phyloP scores from a whole-genome alignment of 2,888 invertebrate species.

The Leucoptera coffeella region DNA sequence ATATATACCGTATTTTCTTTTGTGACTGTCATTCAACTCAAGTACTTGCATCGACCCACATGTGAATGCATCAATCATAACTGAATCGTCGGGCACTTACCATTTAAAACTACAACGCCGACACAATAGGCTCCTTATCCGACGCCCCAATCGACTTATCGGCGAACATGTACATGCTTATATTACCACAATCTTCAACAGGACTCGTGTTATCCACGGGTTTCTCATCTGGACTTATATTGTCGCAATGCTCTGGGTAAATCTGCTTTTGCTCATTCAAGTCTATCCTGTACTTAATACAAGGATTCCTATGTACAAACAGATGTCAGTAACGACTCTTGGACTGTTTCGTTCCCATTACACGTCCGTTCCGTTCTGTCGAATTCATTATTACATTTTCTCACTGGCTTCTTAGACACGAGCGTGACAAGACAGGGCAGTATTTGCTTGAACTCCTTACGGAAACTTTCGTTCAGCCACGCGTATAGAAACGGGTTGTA shows the following conservation, averaged over 20 bases:
- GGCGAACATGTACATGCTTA: slow-evolving; percentile 45
- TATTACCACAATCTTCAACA: slow-evolving; percentile 25
- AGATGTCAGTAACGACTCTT: slow-evolving; percentile 37
- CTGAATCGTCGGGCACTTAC: slow-evolving; percentile 26
- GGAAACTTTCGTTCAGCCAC: slow-evolving; percentile 92
- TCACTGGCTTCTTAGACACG: slow-evolving; percentile 29
- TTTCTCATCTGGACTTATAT: slow-evolving; percentile 41
- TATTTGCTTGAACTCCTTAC: slow-evolving; percentile 81
- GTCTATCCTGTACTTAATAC: slow-evolving; percentile 38
- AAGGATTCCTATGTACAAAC: slow-evolving; percentile 34
- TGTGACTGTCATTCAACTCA: too few species aligned
- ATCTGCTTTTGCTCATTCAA: slow-evolving; percentile 22
- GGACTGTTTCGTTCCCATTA: slow-evolving; percentile 43
- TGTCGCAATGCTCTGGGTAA: slow-evolving; percentile 24
- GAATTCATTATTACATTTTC: slow-evolving; percentile 33
- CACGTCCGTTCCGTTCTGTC: slow-evolving; percentile 42
- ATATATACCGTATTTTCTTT: too few species aligned
- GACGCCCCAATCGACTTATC: slow-evolving; percentile 33
- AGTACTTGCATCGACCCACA: too few species aligned
- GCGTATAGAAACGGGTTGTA: slow-evolving; percentile 94
- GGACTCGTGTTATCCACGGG: slow-evolving; percentile 34
- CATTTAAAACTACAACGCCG: slow-evolving; percentile 25
- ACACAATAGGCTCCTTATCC: slow-evolving; percentile 42
- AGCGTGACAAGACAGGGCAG: slow-evolving; percentile 56
- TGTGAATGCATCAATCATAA: too few species aligned